These are phyloP conservation scores for Saccostrea glomerata DNA, from an alignment of 1,140 invertebrate species.

Conservation along the genomic window DNA sequence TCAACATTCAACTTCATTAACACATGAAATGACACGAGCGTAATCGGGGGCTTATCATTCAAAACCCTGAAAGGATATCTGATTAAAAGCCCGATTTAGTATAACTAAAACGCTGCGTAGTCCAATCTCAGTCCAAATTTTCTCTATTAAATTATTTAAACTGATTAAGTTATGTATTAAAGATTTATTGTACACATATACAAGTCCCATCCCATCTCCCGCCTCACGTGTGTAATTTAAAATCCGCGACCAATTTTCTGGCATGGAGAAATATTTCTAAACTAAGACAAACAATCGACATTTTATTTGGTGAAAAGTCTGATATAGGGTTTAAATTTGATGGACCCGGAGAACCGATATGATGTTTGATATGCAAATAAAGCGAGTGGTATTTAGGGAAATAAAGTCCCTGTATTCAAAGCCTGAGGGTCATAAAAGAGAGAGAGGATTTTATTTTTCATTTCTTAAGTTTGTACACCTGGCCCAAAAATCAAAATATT, in stretches of 20 bases:
- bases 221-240: slow-evolving; percentile 29
- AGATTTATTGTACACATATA: neutral
- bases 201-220: slow-evolving; percentile 24
- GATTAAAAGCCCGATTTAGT: slow-evolving; percentile 23
- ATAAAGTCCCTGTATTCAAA: neutral
- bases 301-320: slow-evolving; percentile 14
- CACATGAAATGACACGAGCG: slow-evolving; percentile 13
- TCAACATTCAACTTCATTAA: slow-evolving; percentile 19
- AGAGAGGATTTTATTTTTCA: neutral
- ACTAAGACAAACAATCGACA: neutral
- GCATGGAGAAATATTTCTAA: neutral
- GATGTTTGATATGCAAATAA: slow-evolving; percentile 35
- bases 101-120: slow-evolving; percentile 9
- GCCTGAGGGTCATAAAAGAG: neutral
- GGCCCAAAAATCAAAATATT: neutral
- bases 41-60: slow-evolving; percentile 11
- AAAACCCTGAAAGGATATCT: neutral
- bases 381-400: neutral
- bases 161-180: slow-evolving; percentile 27
- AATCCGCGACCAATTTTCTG: slow-evolving; percentile 24
- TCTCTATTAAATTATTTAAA: slow-evolving; percentile 35
- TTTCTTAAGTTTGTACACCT: neutral
- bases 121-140: slow-evolving; percentile 24
- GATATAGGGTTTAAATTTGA: neutral
- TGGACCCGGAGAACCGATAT: neutral